phyloP scores from a whole-genome alignment of 2,888 invertebrate genomes.

The Aromia moschata region DNA sequence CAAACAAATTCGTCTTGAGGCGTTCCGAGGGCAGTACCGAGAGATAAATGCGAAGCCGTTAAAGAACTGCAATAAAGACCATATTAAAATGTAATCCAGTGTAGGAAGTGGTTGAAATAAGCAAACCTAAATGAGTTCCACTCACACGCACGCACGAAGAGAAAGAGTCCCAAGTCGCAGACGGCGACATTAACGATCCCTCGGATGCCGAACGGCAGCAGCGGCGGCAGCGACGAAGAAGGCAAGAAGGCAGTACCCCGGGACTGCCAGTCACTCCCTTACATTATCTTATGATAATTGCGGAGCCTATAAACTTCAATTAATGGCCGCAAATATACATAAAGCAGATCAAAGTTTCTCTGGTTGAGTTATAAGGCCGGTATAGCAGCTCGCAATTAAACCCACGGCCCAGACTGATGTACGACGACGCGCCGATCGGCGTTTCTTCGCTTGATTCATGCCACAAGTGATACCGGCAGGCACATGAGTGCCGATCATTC shows the following conservation, averaged over 20 bases:
- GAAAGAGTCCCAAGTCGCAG: conserved; percentile 2
- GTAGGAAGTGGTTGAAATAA: conserved; percentile 56
- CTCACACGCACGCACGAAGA: conserved; percentile 42
- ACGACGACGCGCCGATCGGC: conserved; percentile 58
- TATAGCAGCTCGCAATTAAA: conserved; percentile 61
- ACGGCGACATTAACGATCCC: conserved; percentile 36
- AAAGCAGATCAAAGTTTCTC: conserved; percentile 63
- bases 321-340: conserved; percentile 63
- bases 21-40: no score
- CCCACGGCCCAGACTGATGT: conserved; percentile 63
- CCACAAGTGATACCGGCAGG: conserved; percentile 32
- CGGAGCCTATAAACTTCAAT: conserved; percentile 63
- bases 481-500: conserved; percentile 15
- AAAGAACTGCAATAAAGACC: conserved; percentile 39
- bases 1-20: no score
- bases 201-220: conserved; percentile 38
- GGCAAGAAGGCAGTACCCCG: conserved; percentile 37
- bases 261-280: conserved; percentile 59
- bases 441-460: conserved; percentile 56
- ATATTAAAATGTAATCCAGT: conserved; percentile 46
- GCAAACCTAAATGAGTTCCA: conserved; percentile 51
- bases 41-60: conserved; percentile 31
- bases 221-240: conserved; percentile 35
- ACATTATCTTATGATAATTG: conserved; percentile 64
- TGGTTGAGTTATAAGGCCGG: conserved; percentile 60